Evolutionary conservation across 2,888 invertebrate genomes (phyloP).

Genomic region (Leptarthrus brevirostris): DNA sequence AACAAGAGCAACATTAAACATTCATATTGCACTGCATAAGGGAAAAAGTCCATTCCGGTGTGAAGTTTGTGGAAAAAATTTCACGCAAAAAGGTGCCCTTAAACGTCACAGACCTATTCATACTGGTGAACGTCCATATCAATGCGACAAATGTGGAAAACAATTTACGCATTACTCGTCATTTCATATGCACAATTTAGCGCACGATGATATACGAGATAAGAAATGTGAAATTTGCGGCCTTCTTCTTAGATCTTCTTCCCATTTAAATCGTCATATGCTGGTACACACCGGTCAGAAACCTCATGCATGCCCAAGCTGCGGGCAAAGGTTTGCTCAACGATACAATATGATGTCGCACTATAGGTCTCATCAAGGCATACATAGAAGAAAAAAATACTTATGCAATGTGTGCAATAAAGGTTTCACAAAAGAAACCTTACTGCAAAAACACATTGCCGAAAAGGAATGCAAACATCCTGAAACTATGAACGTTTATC

Average conservation of each 20-base stretch:
- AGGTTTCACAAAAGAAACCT: background rate
- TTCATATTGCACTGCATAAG: slow-evolving; percentile 69
- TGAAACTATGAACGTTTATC: slow-evolving; percentile 1
- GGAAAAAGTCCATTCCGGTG: slow-evolving; percentile 69
- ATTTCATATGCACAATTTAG: slow-evolving; percentile 66
- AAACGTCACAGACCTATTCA: slow-evolving; percentile 70
- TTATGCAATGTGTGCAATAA: slow-evolving; percentile 4
- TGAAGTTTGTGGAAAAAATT: slow-evolving; percentile 68
- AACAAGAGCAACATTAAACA: slow-evolving; percentile 67
- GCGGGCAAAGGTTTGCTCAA: slow-evolving; percentile 54
- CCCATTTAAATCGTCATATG: slow-evolving; percentile 65
- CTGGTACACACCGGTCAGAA: slow-evolving; percentile 63
- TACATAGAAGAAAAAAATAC: slow-evolving; percentile 21
- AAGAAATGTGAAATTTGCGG: slow-evolving; percentile 60
- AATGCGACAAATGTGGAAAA: slow-evolving; percentile 67
- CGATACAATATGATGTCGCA: slow-evolving; percentile 53
- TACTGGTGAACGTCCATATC: slow-evolving; percentile 67
- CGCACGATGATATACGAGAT: slow-evolving; percentile 58
- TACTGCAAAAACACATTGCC: slow-evolving; percentile 5
- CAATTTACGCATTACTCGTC: slow-evolving; percentile 67
- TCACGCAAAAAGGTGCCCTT: slow-evolving; percentile 70
- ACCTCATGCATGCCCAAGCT: slow-evolving; percentile 54
- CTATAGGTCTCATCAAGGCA: slow-evolving; percentile 21
- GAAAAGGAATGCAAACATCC: background rate
- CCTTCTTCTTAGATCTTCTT: slow-evolving; percentile 63